These are phyloP conservation scores for Hanleya hanleyi DNA, from an alignment of 2,888 invertebrate genomes.

Conservation along the genomic window DNA sequence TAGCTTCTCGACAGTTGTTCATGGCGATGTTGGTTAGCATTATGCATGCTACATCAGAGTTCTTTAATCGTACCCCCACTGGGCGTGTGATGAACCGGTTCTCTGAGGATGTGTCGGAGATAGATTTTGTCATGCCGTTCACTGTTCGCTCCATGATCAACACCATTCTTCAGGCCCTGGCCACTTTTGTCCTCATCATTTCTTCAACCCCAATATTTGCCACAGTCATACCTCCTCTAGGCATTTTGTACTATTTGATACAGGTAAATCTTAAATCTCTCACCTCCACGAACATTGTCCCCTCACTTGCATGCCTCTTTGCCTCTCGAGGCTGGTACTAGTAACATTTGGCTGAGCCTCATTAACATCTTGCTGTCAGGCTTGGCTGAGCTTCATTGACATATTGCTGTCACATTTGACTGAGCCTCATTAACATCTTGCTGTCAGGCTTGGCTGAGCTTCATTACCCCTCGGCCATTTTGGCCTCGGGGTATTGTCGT, in stretches of 20 bases:
- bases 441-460: no score
- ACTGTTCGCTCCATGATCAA: conserved; percentile 66
- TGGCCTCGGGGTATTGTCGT: no score
- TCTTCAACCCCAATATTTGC: conserved; percentile 51
- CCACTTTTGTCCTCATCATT: conserved; percentile 50
- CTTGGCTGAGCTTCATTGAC: no score
- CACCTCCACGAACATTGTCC: no score
- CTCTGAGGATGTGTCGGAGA: conserved; percentile 56
- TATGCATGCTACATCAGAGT: conserved; percentile 57
- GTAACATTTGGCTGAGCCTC: not conserved
- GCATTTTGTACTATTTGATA: conserved; percentile 52
- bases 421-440: no score
- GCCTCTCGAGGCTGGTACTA: not conserved
- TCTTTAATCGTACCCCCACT: conserved; percentile 70
- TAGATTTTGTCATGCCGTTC: conserved; percentile 67
- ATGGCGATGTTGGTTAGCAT: conserved; percentile 62
- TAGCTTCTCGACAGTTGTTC: conserved; percentile 71
- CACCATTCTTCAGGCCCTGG: conserved; percentile 43
- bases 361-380: no score
- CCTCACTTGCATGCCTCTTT: not conserved
- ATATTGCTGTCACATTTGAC: no score
- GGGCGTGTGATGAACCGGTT: conserved; percentile 74
- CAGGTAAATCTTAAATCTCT: conserved; percentile 60
- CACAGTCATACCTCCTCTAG: conserved; percentile 48
- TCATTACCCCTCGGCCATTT: no score